Conservation (phyloP, 1,140 invertebrate species). For the Panulirus ornatus region DNA sequence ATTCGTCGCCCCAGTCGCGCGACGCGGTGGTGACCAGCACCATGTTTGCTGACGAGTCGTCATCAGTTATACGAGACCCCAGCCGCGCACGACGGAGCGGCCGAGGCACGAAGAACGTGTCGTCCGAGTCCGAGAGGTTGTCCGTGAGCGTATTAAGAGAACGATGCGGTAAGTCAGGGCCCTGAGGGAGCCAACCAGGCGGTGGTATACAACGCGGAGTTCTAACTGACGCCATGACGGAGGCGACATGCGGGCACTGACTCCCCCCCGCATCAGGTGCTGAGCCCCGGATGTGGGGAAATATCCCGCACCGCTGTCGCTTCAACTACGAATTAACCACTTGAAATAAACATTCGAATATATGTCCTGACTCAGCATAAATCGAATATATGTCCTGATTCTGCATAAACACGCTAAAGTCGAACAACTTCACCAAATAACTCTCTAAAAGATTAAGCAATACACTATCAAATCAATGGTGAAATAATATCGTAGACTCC, state of each 20-base stretch:
- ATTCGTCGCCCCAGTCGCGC: slow-evolving; percentile 38
- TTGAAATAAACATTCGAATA: neutral
- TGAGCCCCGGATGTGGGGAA: slow-evolving; percentile 14
- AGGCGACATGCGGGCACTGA: slow-evolving; percentile 21
- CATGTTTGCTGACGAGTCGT: neutral
- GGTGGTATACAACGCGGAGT: neutral
- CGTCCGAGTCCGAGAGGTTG: slow-evolving; percentile 50
- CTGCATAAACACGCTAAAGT: neutral
- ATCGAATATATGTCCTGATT: neutral
- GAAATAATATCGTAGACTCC: neutral
- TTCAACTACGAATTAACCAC: no score
- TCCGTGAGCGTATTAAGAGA: neutral
- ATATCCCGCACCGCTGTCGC: neutral
- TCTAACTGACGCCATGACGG: slow-evolving; percentile 4
- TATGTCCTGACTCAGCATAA: neutral
- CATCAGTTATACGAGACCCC: neutral
- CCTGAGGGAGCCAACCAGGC: neutral
- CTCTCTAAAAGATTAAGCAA: neutral
- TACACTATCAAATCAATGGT: neutral
- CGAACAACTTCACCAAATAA: neutral
- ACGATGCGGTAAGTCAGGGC: neutral
- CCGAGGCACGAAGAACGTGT: slow-evolving; percentile 54
- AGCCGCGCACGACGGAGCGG: neutral
- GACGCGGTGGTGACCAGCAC: slow-evolving; percentile 46
- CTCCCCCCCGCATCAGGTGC: neutral